Evolutionary conservation across 2,888 invertebrate species (phyloP).

Genomic region (Caenorhabditis drosophilae): DNA sequence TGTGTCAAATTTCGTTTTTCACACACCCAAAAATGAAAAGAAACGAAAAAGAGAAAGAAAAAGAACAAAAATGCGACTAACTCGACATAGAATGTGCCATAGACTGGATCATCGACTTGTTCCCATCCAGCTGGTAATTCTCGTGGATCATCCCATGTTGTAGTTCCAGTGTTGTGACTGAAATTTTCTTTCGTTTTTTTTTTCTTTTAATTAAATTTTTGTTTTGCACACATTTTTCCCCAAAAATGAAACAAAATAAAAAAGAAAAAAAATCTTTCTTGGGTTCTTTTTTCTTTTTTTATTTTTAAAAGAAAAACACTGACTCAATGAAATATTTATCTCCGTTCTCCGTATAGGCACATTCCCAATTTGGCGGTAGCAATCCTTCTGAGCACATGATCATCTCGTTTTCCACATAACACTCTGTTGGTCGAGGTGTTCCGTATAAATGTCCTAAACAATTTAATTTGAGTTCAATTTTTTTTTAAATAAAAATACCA

Average conservation of each 20-base stretch:
- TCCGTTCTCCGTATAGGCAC: constrained; percentile 93
- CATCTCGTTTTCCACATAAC: constrained; percentile 41
- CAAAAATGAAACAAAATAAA: not conserved
- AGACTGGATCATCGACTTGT: constrained; percentile 92
- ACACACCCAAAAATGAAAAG: constrained; percentile 4
- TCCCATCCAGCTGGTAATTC: constrained; percentile 95
- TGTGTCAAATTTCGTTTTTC: too few species aligned
- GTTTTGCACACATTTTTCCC: too few species aligned
- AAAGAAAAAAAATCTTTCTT: too few species aligned
- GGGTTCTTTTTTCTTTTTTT: too few species aligned
- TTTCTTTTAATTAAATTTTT: too few species aligned
- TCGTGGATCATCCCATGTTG: constrained; percentile 97
- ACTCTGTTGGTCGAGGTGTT: constrained; percentile 58
- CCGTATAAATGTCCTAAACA: constrained; percentile 64
- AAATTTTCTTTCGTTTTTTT: too few species aligned
- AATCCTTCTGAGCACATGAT: constrained; percentile 72
- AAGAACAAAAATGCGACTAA: constrained; percentile 65
- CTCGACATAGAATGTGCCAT: constrained; percentile 97
- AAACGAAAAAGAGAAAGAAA: constrained; percentile 4
- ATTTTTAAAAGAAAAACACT: constrained; percentile 43
- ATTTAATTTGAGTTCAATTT: too few species aligned
- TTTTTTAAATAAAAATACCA: too few species aligned
- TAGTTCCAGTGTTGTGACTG: constrained; percentile 93
- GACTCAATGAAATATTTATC: constrained; percentile 95
- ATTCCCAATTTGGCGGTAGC: constrained; percentile 94